These are phyloP conservation scores for Pelodiscus sinensis DNA, from an alignment of 2,113 vertebrate genomes.

Conservation along the genomic window DNA sequence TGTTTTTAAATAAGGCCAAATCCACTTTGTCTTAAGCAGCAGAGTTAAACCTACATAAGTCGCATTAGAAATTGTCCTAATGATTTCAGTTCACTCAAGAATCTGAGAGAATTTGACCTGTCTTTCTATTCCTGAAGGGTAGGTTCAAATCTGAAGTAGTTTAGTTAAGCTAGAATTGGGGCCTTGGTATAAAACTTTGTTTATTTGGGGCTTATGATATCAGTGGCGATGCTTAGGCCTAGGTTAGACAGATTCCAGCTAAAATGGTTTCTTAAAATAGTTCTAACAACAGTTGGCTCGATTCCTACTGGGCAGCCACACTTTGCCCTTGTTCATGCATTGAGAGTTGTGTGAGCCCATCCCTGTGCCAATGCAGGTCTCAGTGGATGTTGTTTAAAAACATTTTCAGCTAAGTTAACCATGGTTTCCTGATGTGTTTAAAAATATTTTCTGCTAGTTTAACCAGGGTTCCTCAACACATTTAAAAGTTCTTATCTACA, in stretches of 20 bases:
- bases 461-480: background rate
- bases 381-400: background rate
- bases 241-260: background rate
- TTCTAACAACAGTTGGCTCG: background rate
- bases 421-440: no score
- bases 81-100: background rate
- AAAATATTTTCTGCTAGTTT: background rate
- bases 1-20: background rate
- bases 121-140: background rate
- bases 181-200: background rate
- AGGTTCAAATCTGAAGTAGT: background rate
- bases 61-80: background rate
- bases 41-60: background rate
- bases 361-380: background rate
- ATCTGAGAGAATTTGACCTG: background rate
- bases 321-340: background rate
- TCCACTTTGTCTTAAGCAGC: background rate
- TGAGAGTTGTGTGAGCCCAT: background rate
- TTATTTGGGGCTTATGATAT: background rate
- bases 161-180: background rate
- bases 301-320: background rate
- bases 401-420: background rate
- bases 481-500: background rate
- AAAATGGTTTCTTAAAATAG: background rate
- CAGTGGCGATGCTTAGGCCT: background rate